phyloP scores from a whole-genome alignment of 2,888 invertebrate genomes.

The Caenorhabditis afra region DNA sequence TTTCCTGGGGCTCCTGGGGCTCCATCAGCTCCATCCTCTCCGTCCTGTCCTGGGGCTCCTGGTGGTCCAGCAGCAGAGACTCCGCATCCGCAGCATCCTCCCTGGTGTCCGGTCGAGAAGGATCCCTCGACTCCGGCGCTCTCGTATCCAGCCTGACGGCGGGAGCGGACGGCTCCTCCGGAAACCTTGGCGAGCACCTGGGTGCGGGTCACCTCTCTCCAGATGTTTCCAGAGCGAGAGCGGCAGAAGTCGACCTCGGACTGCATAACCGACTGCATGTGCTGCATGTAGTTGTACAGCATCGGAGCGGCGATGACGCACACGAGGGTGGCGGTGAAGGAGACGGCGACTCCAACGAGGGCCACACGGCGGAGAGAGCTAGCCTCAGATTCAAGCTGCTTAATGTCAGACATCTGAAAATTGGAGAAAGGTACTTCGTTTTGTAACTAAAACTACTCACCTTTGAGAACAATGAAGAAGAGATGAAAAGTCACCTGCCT shows the following conservation, averaged over 20 bases:
- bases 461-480: constrained; percentile 38
- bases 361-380: constrained; percentile 60
- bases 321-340: constrained; percentile 67
- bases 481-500: constrained; percentile 54
- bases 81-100: constrained; percentile 73
- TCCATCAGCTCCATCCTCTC: constrained; percentile 70
- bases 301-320: constrained; percentile 70
- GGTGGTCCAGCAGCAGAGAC: constrained; percentile 67
- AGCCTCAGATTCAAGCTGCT: constrained; percentile 65
- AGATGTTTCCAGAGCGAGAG: constrained; percentile 73
- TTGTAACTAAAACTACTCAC: constrained; percentile 12
- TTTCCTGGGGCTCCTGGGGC: constrained; percentile 71
- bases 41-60: constrained; percentile 68
- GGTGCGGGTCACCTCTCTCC: constrained; percentile 74
- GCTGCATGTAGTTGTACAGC: constrained; percentile 76
- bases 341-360: constrained; percentile 62
- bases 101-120: constrained; percentile 32
- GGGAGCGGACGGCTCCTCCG: constrained; percentile 66
- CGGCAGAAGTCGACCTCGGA: constrained; percentile 73
- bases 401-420: constrained; percentile 57
- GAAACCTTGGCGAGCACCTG: constrained; percentile 72
- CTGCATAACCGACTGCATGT: constrained; percentile 70
- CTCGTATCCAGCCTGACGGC: constrained; percentile 70
- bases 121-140: constrained; percentile 61
- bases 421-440: constrained; percentile 12